Percentiles rank a stretch among this genome's conserved stretches.
Evolutionary conservation across 2,888 invertebrate genomes (phyloP).

Genomic region (Caenorhabditis sp.): DNA sequence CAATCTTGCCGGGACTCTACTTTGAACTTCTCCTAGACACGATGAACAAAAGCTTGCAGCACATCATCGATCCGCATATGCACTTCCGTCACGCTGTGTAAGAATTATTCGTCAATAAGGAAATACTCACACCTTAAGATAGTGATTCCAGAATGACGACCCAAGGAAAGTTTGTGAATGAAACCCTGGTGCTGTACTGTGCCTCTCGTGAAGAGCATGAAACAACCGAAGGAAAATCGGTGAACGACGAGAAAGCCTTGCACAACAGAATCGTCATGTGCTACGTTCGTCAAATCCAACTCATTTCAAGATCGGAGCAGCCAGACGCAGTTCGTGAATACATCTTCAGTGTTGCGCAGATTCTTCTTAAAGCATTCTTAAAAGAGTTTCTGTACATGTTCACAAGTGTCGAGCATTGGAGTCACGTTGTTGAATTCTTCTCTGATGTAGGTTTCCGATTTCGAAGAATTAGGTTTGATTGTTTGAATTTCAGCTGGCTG

Average conservation of each 20-base stretch:
- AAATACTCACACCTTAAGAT: neutral
- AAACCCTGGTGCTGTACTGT: constrained; percentile 39
- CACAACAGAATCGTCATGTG: constrained; percentile 40
- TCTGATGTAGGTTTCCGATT: constrained; percentile 27
- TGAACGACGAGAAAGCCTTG: constrained; percentile 43
- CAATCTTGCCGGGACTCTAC: constrained; percentile 46
- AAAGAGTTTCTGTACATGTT: constrained; percentile 8
- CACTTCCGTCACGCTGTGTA: constrained; percentile 43
- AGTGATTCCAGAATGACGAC: constrained; percentile 44
- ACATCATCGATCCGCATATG: constrained; percentile 35
- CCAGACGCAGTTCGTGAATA: constrained; percentile 21
- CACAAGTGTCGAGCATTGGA: constrained; percentile 34
- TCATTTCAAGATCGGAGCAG: constrained; percentile 32
- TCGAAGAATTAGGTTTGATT: neutral
- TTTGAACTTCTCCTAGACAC: constrained; percentile 51
- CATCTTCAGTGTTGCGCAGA: constrained; percentile 38
- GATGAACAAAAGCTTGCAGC: constrained; percentile 31
- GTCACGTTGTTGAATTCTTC: constrained; percentile 44
- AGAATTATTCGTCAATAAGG: neutral
- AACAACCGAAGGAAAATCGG: constrained; percentile 4
- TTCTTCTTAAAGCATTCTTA: constrained; percentile 32
- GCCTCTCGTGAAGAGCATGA: constrained; percentile 49
- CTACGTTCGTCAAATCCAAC: constrained; percentile 38
- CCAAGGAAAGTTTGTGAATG: constrained; percentile 30
- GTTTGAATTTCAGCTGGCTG: constrained; percentile 27